These are phyloP conservation scores for Bembecia ichneumoniformis DNA, from an alignment of 2,888 invertebrate genomes.

Conservation along the genomic window DNA sequence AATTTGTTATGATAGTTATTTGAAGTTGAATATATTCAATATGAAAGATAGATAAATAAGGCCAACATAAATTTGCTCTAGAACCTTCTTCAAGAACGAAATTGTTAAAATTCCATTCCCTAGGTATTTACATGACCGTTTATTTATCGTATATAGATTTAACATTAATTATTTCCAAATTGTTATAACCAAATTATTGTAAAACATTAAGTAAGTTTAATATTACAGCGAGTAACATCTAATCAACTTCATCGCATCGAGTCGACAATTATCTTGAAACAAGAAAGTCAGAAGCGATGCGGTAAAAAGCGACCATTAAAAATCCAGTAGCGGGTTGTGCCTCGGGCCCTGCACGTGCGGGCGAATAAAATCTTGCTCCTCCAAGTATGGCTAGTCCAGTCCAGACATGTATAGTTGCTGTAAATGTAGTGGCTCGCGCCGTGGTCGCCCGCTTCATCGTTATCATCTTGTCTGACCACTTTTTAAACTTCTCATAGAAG, in stretches of 20 bases:
- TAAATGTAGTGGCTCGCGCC: slow-evolving; percentile 26
- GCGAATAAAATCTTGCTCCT: slow-evolving; percentile 25
- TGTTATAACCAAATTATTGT: too few species aligned
- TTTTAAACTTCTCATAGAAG: slow-evolving; percentile 30
- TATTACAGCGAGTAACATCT: not conserved
- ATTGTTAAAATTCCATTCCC: too few species aligned
- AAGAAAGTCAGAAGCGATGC: slow-evolving; percentile 24
- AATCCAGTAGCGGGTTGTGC: slow-evolving; percentile 50
- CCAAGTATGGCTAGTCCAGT: slow-evolving; percentile 22
- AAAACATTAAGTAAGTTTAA: not conserved
- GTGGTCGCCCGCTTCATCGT: slow-evolving; percentile 28
- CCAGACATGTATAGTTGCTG: not conserved
- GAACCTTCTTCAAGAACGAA: too few species aligned
- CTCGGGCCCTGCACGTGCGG: slow-evolving; percentile 56
- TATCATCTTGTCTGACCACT: slow-evolving; percentile 47
- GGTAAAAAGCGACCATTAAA: slow-evolving; percentile 48
- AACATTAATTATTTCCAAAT: too few species aligned
- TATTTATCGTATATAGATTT: too few species aligned
- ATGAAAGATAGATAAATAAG: too few species aligned
- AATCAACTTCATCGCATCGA: not conserved
- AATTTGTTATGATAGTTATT: too few species aligned
- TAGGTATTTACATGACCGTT: too few species aligned
- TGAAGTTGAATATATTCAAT: too few species aligned
- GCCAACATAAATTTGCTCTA: too few species aligned
- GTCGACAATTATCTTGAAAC: slow-evolving; percentile 17